phyloP scores from a whole-genome alignment of 2,797 vertebrate genomes.

The Uromys caudimaculatus region DNA sequence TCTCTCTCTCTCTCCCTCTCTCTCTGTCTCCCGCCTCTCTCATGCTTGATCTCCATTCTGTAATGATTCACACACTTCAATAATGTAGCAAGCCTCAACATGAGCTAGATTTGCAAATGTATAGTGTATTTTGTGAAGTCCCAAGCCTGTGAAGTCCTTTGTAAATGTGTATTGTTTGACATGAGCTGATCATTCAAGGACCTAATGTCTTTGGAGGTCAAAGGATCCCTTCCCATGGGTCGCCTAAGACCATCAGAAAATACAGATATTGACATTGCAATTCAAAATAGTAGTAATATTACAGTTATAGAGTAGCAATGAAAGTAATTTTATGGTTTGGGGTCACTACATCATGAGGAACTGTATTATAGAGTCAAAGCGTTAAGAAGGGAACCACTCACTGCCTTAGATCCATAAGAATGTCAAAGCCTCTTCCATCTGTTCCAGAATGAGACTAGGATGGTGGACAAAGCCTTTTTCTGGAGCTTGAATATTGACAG shows the following conservation, averaged over 20 bases:
- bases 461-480: neutral
- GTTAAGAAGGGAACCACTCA: neutral
- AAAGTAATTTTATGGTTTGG: neutral
- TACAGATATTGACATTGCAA: neutral
- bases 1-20: neutral
- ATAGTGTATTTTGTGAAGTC: neutral
- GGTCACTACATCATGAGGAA: neutral
- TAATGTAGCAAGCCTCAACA: neutral
- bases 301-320: neutral
- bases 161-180: neutral
- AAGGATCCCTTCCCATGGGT: neutral
- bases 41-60: neutral
- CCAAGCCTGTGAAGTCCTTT: neutral
- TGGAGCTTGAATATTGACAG: neutral
- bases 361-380: neutral
- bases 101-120: neutral
- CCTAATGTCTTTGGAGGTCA: fast-evolving
- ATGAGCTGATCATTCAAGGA: neutral
- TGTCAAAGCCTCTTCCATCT: no score
- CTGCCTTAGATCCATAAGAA: no score
- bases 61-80: neutral
- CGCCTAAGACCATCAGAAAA: neutral
- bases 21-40: neutral
- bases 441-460: no score
- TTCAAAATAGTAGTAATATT: neutral